Evolutionary conservation across 2,888 invertebrate species (phyloP), one percentile per base, ranked within the genome.

Genomic region (Thymelicus acteon): DNA sequence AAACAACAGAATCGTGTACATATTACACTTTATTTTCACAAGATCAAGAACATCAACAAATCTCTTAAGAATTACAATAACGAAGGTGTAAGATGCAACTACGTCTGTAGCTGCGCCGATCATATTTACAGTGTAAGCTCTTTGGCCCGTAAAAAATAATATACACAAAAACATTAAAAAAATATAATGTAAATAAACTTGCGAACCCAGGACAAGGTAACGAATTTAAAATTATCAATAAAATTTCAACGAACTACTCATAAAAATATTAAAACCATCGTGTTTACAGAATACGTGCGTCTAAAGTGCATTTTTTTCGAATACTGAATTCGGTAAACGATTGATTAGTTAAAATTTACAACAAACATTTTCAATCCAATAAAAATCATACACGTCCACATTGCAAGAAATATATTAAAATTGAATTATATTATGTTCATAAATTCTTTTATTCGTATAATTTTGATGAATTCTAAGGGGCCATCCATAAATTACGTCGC

Each of bases 21-120:
- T 70, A 74, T 75, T 73, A 74, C 75, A 76, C 73, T 78, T 76
- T 75, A 93, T 92, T 93, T 92, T 88, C 93, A 92, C 92, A 90
- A 92, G 92, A 91, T 90, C 82, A 86, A 92, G 93, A 94, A 93
- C 93, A 93, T 93, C 93, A 94, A 94, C 94, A 94, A 92, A 92
- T 93, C 81, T 88, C 92, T 92, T 93, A 91, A 86, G 86, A 91
- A 93, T 90, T 91, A 93, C 91, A 88, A 87, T 87, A 93, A 93
- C 93, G 92, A 90, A 93, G 89, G 78, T 87, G 86, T 89, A 87
- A 80, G 78, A 79, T 79, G 80, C 90, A 89, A 87, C 90, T 84
- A 82, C 54, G 79, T 81, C 77, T 77, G 78, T 78, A 87, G 89
- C 91, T 87, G 90, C 87, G 78, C 83, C 75, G 78, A 80, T 79